These are phyloP conservation scores for Lagria hirta DNA, from an alignment of 2,888 invertebrate genomes.

Conservation along the genomic window DNA sequence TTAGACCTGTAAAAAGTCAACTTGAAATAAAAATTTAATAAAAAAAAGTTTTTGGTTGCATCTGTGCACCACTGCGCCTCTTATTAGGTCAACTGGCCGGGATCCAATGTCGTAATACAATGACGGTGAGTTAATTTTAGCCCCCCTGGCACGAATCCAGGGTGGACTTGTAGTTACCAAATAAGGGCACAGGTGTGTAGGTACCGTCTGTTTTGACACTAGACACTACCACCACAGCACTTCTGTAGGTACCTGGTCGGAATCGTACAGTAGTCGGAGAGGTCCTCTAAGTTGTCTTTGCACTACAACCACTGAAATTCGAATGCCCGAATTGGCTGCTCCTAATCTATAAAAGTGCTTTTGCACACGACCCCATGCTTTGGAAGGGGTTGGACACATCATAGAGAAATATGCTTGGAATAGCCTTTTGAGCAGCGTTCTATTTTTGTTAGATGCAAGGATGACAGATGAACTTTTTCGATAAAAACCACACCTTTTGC, in stretches of 20 bases:
- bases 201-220: conserved; percentile 9
- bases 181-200: conserved; percentile 38
- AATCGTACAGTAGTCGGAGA: conserved; percentile 47
- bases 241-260: conserved; percentile 54
- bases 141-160: conserved; percentile 41
- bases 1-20: conserved; percentile 55
- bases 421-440: conserved; percentile 57
- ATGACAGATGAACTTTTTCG: conserved; percentile 49
- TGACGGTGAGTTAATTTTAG: conserved; percentile 42
- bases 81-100: conserved; percentile 50
- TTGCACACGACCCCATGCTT: conserved; percentile 62
- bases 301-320: conserved; percentile 63
- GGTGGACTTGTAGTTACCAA: conserved; percentile 38
- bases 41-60: conserved; percentile 9
- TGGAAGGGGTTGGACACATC: conserved; percentile 36
- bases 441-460: conserved; percentile 58
- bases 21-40: too few relatives aligned
- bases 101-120: conserved; percentile 54
- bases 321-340: conserved; percentile 59
- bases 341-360: conserved; percentile 61
- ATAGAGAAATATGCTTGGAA: conserved; percentile 47
- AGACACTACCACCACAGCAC: conserved; percentile 21
- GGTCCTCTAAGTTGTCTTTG: conserved; percentile 51
- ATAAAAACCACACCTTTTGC: conserved; percentile 52
- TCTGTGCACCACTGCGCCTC: conserved; percentile 16